Conservation (phyloP, 2,797 vertebrate genomes). For the Percopsis omiscomaycus region DNA sequence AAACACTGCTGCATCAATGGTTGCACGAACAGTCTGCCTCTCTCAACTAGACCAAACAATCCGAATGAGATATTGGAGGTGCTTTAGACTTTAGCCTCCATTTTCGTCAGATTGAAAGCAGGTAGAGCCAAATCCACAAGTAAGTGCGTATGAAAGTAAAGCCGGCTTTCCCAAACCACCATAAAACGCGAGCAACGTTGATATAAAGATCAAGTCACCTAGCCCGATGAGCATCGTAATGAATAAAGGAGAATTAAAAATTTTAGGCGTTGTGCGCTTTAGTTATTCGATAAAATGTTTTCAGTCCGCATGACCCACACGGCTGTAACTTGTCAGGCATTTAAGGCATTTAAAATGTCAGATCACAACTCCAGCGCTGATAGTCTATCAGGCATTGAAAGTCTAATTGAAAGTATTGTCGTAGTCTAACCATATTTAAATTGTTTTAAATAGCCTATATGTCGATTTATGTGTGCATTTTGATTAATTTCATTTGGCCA, state of each 20-base stretch:
- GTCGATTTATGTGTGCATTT: not conserved
- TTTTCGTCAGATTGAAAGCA: slow-evolving; percentile 77
- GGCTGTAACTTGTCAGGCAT: slow-evolving; percentile 44
- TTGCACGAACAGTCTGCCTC: slow-evolving; percentile 55
- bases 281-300: not conserved
- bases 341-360: slow-evolving; percentile 38
- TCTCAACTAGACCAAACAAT: slow-evolving; percentile 57
- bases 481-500: too few relatives aligned
- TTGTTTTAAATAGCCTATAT: not conserved
- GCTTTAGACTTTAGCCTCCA: slow-evolving; percentile 76
- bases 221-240: slow-evolving; percentile 50
- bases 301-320: slow-evolving; percentile 26
- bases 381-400: not conserved
- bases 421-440: not conserved
- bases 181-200: slow-evolving; percentile 26
- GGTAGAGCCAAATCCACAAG: slow-evolving; percentile 67
- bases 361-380: slow-evolving; percentile 34
- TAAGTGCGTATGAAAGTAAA: slow-evolving; percentile 59
- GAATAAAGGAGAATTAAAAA: slow-evolving; percentile 51
- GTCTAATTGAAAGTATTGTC: slow-evolving; percentile 20
- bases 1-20: slow-evolving; percentile 40
- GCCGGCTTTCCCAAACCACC: slow-evolving; percentile 25
- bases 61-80: slow-evolving; percentile 59
- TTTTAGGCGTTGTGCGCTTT: slow-evolving; percentile 14
- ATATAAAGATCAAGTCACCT: slow-evolving; percentile 42